These are phyloP conservation scores for Brachyopa scutellaris DNA, from an alignment of 2,888 invertebrate species.

Conservation along the genomic window DNA sequence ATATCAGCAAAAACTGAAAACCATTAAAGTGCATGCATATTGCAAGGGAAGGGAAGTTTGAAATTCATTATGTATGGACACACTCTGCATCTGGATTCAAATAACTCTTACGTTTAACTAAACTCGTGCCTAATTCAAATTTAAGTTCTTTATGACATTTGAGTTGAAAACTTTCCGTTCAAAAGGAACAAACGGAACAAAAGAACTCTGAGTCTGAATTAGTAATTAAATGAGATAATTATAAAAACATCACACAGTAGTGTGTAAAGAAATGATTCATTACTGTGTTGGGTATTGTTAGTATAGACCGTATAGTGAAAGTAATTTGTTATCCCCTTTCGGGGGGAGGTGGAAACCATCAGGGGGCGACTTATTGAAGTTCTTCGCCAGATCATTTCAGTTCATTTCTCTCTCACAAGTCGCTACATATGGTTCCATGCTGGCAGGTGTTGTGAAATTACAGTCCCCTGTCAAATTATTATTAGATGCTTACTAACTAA, in stretches of 20 bases:
- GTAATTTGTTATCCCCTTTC: neutral
- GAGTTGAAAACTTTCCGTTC: too few species aligned
- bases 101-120: too few species aligned
- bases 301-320: neutral
- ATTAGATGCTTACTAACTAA: constrained; percentile 2
- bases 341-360: too few species aligned
- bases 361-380: too few species aligned
- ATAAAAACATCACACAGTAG: neutral
- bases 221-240: neutral
- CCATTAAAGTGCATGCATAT: neutral
- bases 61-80: neutral
- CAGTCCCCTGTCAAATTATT: constrained; percentile 18
- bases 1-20: neutral
- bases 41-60: too few species aligned
- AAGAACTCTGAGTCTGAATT: too few species aligned
- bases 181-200: too few species aligned
- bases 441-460: neutral
- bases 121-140: too few species aligned
- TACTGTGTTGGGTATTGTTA: too few species aligned
- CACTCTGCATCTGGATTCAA: too few species aligned
- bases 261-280: neutral
- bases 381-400: too few species aligned
- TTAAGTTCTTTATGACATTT: too few species aligned
- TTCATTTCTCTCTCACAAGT: neutral
- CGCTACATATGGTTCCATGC: neutral